phyloP scores from a whole-genome alignment of 1,140 invertebrate species.

The Megalonaias nervosa region DNA sequence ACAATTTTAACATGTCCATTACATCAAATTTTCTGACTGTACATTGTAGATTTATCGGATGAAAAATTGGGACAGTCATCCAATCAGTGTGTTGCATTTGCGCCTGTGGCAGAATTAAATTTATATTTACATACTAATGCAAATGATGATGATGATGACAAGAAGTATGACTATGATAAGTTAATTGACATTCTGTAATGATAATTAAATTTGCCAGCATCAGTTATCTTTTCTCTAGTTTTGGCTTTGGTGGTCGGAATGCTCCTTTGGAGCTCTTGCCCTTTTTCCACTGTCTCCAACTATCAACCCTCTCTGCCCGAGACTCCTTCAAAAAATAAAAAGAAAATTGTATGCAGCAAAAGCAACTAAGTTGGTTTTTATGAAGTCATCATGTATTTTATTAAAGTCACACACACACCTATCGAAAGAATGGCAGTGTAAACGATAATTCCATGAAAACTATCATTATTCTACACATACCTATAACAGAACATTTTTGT shows the following conservation, averaged over 20 bases:
- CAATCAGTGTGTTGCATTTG: no score
- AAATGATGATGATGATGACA: not conserved
- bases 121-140: conserved; percentile 7
- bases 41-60: no score
- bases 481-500: not conserved
- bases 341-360: conserved; percentile 1
- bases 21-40: no score
- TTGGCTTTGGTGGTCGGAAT: conserved; percentile 95
- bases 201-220: not conserved
- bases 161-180: not conserved
- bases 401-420: conserved; percentile 1
- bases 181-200: not conserved
- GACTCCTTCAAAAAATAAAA: conserved; percentile 82
- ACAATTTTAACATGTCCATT: no score
- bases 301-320: conserved; percentile 92
- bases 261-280: conserved; percentile 80
- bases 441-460: not conserved
- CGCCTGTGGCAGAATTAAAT: not conserved
- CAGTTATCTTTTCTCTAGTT: conserved; percentile 86
- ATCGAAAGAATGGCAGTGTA: not conserved
- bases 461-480: not conserved
- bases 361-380: not conserved
- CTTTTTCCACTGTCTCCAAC: conserved; percentile 90
- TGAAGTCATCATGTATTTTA: not conserved
- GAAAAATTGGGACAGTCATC: no score